Percentiles rank a stretch among this genome's conserved stretches.
Conservation (phyloP, 2,797 vertebrate species). For the Bradypodion pumilum region DNA sequence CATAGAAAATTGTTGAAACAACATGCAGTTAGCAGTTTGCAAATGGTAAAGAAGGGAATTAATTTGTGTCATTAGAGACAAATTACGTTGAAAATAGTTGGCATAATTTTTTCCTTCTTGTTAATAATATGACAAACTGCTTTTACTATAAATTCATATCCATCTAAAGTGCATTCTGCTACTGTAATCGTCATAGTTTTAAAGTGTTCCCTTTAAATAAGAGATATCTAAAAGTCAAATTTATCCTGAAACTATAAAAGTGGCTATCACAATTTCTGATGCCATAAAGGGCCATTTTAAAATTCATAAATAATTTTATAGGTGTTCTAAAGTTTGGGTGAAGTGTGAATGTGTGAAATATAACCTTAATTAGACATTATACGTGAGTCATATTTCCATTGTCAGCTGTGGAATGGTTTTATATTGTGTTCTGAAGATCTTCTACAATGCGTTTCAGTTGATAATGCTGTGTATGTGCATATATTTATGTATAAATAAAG, state of each 20-base stretch:
- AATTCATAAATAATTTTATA: neutral
- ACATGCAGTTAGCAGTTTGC: conserved; percentile 6
- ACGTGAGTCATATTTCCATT: neutral
- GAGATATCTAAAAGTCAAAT: neutral
- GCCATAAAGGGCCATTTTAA: neutral
- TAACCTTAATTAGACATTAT: neutral
- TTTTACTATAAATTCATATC: neutral
- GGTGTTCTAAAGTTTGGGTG: neutral
- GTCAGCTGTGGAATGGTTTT: neutral
- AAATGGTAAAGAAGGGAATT: conserved; percentile 24
- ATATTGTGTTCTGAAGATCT: neutral
- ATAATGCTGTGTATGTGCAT: neutral
- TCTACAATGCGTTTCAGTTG: neutral
- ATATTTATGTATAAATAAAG: neutral
- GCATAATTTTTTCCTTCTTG: neutral
- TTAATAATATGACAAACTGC: neutral
- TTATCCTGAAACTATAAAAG: neutral
- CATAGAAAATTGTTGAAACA: neutral
- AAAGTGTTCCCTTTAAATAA: neutral
- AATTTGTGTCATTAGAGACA: conserved; percentile 27
- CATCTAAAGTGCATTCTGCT: neutral
- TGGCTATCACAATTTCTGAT: neutral
- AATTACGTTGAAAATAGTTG: conserved; percentile 15
- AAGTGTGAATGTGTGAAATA: neutral
- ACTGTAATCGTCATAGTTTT: neutral